phyloP scores from a whole-genome alignment of 2,113 vertebrate genomes.

The Onychostruthus taczanowskii region DNA sequence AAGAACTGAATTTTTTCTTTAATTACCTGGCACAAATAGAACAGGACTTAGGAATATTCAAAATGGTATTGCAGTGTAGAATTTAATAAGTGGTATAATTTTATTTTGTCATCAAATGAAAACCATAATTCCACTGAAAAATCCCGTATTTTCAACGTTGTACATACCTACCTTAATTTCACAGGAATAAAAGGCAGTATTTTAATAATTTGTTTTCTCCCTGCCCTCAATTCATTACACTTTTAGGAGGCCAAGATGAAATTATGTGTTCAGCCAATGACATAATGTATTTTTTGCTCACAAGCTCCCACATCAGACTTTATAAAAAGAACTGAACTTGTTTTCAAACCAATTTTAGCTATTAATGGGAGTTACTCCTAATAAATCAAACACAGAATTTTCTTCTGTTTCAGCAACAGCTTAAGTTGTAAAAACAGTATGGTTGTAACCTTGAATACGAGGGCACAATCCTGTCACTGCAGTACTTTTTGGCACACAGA shows the following conservation, averaged over 20 bases:
- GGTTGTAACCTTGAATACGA: not conserved
- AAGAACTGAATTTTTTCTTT: not conserved
- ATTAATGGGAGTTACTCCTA: not conserved
- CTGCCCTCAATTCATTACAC: not conserved
- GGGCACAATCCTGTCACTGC: not conserved
- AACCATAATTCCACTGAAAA: not conserved
- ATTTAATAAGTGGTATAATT: not conserved
- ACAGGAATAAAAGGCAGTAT: not conserved
- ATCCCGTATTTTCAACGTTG: not conserved
- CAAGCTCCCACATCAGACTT: not conserved
- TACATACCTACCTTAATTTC: not conserved
- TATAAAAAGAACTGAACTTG: not conserved
- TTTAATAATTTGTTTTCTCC: not conserved
- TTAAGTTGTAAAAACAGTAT: not conserved
- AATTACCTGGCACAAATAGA: not conserved
- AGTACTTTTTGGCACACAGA: not conserved
- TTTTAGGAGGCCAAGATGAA: not conserved
- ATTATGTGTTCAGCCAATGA: not conserved
- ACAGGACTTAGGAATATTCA: not conserved
- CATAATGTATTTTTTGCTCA: not conserved
- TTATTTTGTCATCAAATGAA: not conserved
- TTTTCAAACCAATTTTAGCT: not conserved
- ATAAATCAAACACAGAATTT: not conserved
- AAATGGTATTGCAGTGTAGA: not conserved
- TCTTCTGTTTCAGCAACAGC: not conserved